phyloP scores from a whole-genome alignment of 2,888 invertebrate genomes.

The Xylota segnis region DNA sequence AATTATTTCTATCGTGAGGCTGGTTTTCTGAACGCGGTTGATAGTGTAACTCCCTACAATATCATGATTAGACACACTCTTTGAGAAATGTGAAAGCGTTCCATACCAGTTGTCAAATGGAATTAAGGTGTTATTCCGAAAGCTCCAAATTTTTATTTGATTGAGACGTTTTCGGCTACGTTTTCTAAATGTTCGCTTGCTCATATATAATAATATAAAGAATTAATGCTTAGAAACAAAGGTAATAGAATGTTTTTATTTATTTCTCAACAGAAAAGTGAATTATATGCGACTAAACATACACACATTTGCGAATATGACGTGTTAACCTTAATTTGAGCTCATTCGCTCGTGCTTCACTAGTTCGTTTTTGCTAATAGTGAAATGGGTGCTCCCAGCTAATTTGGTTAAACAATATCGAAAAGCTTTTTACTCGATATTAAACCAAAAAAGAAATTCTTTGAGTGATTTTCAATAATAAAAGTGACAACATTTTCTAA shows the following conservation, averaged over 20 bases:
- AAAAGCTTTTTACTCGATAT: constrained; percentile 40
- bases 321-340: constrained; percentile 56
- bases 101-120: constrained; percentile 53
- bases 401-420: constrained; percentile 34
- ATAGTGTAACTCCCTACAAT: not conserved
- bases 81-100: constrained; percentile 53
- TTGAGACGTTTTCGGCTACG: constrained; percentile 39
- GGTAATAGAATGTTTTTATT: constrained; percentile 46
- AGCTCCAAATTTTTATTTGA: constrained; percentile 31
- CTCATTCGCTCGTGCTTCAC: constrained; percentile 44
- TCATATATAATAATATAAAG: constrained; percentile 21
- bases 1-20: not conserved
- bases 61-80: constrained; percentile 32
- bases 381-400: constrained; percentile 61
- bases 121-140: constrained; percentile 34
- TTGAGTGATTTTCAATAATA: constrained; percentile 41
- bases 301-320: constrained; percentile 21
- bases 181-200: constrained; percentile 30
- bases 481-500: constrained; percentile 34
- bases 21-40: not conserved
- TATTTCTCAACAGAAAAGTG: constrained; percentile 11
- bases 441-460: not conserved
- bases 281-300: constrained; percentile 4
- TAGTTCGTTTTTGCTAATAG: constrained; percentile 56
- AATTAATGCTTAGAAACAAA: constrained; percentile 34